Conservation (phyloP, 2,113 vertebrate genomes). For the Pterocles gutturalis region DNA sequence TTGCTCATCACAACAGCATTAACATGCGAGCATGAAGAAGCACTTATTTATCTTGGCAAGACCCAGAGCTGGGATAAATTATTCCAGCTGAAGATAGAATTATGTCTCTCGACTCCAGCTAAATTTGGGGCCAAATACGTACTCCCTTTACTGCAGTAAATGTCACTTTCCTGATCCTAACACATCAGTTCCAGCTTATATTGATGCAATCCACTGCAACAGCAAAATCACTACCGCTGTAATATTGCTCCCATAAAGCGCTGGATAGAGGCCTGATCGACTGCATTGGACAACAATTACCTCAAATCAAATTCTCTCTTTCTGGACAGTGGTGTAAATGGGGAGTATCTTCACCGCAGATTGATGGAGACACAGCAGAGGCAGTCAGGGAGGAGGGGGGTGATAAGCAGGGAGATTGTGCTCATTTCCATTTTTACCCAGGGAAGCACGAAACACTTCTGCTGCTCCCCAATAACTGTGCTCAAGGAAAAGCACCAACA, state of each 20-base stretch:
- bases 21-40: slow-evolving; percentile 34
- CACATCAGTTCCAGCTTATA: slow-evolving; percentile 28
- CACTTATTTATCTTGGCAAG: slow-evolving; percentile 31
- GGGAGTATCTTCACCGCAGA: background rate
- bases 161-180: slow-evolving; percentile 42
- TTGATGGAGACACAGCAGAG: background rate
- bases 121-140: slow-evolving; percentile 11
- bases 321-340: background rate
- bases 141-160: slow-evolving; percentile 47
- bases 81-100: slow-evolving; percentile 38
- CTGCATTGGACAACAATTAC: slow-evolving; percentile 19
- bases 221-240: background rate
- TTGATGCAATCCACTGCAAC: slow-evolving; percentile 47
- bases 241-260: slow-evolving; percentile 37
- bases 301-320: slow-evolving; percentile 44
- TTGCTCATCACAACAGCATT: slow-evolving; percentile 33
- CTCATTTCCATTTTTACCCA: slow-evolving; percentile 11
- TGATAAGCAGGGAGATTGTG: background rate
- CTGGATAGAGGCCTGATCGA: background rate
- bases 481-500: background rate
- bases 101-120: slow-evolving; percentile 18
- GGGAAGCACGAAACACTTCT: rapidly evolving
- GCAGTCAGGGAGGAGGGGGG: background rate
- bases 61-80: slow-evolving; percentile 11
- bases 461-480: background rate